These are phyloP conservation scores for Elgaria multicarinata DNA, from an alignment of 2,113 vertebrate genomes.

Conservation along the genomic window DNA sequence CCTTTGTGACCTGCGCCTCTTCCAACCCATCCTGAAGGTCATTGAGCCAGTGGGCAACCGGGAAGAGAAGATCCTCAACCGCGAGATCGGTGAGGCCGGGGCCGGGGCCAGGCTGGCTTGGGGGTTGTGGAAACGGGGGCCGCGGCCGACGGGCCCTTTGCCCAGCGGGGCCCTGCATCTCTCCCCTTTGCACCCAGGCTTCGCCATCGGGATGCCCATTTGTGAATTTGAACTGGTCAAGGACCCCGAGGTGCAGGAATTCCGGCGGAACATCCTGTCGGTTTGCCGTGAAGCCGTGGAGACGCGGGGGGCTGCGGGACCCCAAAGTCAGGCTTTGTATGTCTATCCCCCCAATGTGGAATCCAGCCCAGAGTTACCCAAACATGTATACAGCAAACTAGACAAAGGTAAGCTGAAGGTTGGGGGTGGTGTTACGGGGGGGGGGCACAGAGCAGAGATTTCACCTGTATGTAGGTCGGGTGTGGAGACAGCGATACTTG, in stretches of 20 bases:
- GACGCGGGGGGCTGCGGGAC: conserved; percentile 77
- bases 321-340: conserved; percentile 81
- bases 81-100: conserved; percentile 77
- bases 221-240: conserved; percentile 78
- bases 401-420: conserved; percentile 75
- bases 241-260: conserved; percentile 76
- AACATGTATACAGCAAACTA: conserved; percentile 80
- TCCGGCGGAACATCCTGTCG: conserved; percentile 72
- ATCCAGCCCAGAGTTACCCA: conserved; percentile 78
- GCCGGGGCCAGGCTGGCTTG: not conserved
- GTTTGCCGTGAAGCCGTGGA: conserved; percentile 84
- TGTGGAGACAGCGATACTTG: not conserved
- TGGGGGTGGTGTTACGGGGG: accelerated
- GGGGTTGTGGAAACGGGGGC: not conserved
- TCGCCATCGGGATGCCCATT: conserved; percentile 84
- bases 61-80: conserved; percentile 84
- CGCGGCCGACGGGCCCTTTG: accelerated
- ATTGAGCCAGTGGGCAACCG: conserved; percentile 83
- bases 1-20: conserved; percentile 81
- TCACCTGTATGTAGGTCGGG: too few relatives aligned
- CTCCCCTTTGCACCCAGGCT: conserved; percentile 61
- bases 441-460: accelerated
- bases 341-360: conserved; percentile 84
- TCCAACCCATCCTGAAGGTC: conserved; percentile 83
- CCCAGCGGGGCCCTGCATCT: not conserved